These are phyloP conservation scores for Diplolepis rosae DNA, from an alignment of 2,888 invertebrate species.

Conservation along the genomic window DNA sequence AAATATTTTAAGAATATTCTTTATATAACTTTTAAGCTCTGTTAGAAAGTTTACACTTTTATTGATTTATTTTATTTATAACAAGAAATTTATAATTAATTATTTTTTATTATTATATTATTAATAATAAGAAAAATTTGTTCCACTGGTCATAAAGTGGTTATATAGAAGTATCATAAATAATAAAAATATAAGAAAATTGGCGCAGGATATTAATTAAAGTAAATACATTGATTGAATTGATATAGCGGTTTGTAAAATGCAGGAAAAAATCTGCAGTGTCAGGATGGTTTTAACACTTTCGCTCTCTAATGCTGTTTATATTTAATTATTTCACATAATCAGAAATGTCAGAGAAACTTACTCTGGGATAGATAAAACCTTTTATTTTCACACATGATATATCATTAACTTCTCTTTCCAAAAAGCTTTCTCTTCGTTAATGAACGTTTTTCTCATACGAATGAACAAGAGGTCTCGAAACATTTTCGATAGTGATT, in stretches of 20 bases:
- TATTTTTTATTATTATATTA: no score
- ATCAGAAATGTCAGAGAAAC: conserved; percentile 4
- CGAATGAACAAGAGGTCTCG: background rate
- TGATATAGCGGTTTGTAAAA: background rate
- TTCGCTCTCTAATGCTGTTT: background rate
- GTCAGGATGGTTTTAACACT: background rate
- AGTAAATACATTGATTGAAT: background rate
- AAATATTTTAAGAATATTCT: no score
- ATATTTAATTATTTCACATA: conserved; percentile 13
- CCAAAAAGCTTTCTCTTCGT: background rate
- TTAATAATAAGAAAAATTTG: no score
- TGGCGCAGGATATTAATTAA: background rate
- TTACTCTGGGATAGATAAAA: background rate
- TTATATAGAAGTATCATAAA: no score
- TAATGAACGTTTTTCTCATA: background rate
- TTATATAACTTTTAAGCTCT: no score
- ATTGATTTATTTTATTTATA: no score
- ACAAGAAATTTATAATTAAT: no score
- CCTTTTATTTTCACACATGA: background rate
- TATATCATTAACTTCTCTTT: background rate
- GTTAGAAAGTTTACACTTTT: no score
- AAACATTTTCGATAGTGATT: background rate
- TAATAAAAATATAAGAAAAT: no score
- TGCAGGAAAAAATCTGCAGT: background rate
- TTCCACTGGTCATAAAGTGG: no score